Conservation (phyloP, 1,140 invertebrate genomes). For the Heterodera schachtii region DNA sequence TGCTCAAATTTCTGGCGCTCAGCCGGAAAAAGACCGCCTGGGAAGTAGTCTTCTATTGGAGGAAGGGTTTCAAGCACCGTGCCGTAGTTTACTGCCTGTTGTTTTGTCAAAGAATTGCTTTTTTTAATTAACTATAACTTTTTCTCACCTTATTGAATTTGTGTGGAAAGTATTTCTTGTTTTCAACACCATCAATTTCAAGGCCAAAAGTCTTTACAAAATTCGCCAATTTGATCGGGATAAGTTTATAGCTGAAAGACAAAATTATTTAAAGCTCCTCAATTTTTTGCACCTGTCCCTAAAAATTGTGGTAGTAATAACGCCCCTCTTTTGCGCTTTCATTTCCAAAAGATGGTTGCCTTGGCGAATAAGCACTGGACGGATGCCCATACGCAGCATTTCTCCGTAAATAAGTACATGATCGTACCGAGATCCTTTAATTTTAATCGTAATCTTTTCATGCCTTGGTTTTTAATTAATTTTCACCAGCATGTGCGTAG, state of each 20-base stretch:
- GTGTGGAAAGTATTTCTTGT: constrained; percentile 6
- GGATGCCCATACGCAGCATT: no score
- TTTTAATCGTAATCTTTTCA: no score
- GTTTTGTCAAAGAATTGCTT: neutral
- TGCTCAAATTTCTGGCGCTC: neutral
- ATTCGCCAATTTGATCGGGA: neutral
- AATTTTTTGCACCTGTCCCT: neutral
- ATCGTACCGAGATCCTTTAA: neutral
- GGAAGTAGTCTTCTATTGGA: neutral
- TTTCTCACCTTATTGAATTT: neutral
- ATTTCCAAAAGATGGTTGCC: no score
- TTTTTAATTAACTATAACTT: neutral
- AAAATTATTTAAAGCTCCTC: neutral
- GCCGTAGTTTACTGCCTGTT: neutral
- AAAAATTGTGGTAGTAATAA: no score
- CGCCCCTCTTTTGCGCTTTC: no score
- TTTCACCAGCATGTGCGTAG: neutral
- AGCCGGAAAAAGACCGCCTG: neutral
- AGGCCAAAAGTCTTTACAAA: constrained; percentile 16
- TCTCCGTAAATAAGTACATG: no score
- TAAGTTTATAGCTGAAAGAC: neutral
- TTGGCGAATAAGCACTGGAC: no score
- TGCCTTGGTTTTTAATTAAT: no score
- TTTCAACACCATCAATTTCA: neutral
- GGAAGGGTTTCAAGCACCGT: neutral